Conservation (phyloP, 2,797 vertebrate genomes). For the Micrastur ruficollis region DNA sequence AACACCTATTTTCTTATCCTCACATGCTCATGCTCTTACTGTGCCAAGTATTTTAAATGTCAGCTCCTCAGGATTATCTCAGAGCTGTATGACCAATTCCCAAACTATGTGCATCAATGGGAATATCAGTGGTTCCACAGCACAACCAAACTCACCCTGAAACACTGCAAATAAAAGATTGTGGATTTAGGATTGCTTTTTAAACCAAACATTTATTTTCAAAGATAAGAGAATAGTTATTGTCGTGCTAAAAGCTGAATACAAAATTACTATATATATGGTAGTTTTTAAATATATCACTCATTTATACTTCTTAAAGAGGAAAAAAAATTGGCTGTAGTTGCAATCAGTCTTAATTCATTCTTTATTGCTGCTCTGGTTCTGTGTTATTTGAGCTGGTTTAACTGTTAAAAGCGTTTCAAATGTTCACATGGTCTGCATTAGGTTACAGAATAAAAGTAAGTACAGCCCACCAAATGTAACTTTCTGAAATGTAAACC, state of each 20-base stretch:
- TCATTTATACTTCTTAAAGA: conserved; percentile 67
- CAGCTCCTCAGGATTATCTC: conserved; percentile 1
- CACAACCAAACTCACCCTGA: conserved; percentile 8
- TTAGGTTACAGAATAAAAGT: conserved; percentile 85
- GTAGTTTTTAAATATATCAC: conserved; percentile 24
- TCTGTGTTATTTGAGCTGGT: conserved; percentile 83
- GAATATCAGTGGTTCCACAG: conserved; percentile 7
- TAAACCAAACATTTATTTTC: conserved; percentile 65
- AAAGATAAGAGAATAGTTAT: conserved; percentile 50
- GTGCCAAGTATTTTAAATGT: conserved; percentile 20
- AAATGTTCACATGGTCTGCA: conserved; percentile 84
- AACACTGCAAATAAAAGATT: not conserved
- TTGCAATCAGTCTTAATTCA: conserved; percentile 83
- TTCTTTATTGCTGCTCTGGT: conserved; percentile 84
- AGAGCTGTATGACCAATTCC: not conserved
- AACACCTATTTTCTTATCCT: conserved; percentile 7
- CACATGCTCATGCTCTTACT: not conserved
- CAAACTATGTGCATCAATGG: conserved; percentile 5
- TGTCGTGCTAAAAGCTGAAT: conserved; percentile 53
- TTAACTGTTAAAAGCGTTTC: conserved; percentile 83
- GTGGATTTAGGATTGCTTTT: conserved; percentile 54
- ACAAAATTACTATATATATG: conserved; percentile 23
- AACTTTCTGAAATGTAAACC: conserved; percentile 84
- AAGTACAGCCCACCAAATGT: conserved; percentile 81
- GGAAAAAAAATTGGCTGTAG: conserved; percentile 72